Evolutionary conservation across 2,888 invertebrate species (phyloP), one percentile per base, ranked within the genome.

Genomic region (Scrobipalpa costella): DNA sequence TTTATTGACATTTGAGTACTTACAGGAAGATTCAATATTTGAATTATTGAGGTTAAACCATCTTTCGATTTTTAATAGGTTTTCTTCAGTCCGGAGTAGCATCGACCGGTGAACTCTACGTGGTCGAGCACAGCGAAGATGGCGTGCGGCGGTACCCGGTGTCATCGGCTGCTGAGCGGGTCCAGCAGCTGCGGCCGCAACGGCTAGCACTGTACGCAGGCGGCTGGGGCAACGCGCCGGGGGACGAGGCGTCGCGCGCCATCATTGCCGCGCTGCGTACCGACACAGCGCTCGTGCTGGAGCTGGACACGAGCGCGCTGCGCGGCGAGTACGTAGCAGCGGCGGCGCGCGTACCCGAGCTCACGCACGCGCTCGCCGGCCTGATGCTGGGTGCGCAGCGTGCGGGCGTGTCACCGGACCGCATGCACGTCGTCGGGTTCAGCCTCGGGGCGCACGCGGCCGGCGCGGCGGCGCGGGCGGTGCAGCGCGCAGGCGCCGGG

Each of bases 221-320:
- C 64, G 65, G 66, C 67, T 69, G 71, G 69, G 72, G 68, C 69
- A 58, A 40, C 40, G 72, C 71, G 38, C 38, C 71, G 69, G 71
- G 65, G 70, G 67, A 63, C 66, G 58, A 52, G 40, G 63, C 64
- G 65, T 65, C 66, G 63, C 62, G 59, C 61, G 64, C 58, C 63
- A 49, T 57, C 21, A 60, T 61, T 19, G 49, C 44, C 27, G 36
- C 52, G 49, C 62, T 34, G 36, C 64, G 44, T 47, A 62, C 55
- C 60, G 58, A 62, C 34, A 34, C 33, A 49, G 34, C 50, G 49
- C 61, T 36, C 34, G 50, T 61, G 34, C 19, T 49, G 17, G 49
- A 49, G 50, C 61, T 49, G 36, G 36, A 50, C 19, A 17, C 19
- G 1, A 36, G 57, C 67, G 67, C 63, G 63, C 68, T 57, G 66